Evolutionary conservation across 2,888 invertebrate species (phyloP).

Genomic region (Clepsis dumicolana): DNA sequence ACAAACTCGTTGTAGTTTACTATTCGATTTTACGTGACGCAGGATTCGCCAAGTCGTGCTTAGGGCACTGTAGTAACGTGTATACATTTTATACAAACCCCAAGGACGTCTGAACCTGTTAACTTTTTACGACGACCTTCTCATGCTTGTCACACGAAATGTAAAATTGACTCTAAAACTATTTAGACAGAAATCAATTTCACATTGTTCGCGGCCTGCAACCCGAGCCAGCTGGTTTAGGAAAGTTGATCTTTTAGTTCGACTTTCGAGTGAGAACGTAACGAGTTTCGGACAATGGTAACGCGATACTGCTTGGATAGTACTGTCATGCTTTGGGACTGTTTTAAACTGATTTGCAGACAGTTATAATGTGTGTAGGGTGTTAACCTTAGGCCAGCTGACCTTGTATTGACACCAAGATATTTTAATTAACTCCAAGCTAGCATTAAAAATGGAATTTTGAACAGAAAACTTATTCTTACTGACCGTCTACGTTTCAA

Average conservation of each 20-base stretch:
- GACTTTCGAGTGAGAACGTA: constrained; percentile 50
- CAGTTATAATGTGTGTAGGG: background rate
- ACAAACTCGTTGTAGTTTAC: too few relatives aligned
- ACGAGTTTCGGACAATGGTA: constrained; percentile 49
- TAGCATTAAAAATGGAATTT: too few relatives aligned
- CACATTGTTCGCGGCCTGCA: background rate
- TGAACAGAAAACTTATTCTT: too few relatives aligned
- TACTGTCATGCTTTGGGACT: constrained; percentile 26
- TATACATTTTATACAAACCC: background rate
- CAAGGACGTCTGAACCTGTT: background rate
- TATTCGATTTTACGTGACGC: too few relatives aligned
- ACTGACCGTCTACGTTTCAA: too few relatives aligned
- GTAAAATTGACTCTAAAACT: background rate
- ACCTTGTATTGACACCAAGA: too few relatives aligned
- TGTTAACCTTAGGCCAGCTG: constrained; percentile 2
- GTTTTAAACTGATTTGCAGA: background rate
- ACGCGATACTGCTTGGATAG: constrained; percentile 49
- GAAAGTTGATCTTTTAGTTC: constrained; percentile 58
- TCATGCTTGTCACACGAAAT: background rate
- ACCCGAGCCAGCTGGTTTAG: constrained; percentile 49
- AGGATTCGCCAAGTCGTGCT: too few relatives aligned
- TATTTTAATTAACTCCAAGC: too few relatives aligned
- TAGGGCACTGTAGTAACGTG: too few relatives aligned
- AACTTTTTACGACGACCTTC: background rate
- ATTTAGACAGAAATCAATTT: background rate